Base-by-base conservation (phyloP, 2,113 vertebrate species). In the Rhinolophus sinicus region DNA sequence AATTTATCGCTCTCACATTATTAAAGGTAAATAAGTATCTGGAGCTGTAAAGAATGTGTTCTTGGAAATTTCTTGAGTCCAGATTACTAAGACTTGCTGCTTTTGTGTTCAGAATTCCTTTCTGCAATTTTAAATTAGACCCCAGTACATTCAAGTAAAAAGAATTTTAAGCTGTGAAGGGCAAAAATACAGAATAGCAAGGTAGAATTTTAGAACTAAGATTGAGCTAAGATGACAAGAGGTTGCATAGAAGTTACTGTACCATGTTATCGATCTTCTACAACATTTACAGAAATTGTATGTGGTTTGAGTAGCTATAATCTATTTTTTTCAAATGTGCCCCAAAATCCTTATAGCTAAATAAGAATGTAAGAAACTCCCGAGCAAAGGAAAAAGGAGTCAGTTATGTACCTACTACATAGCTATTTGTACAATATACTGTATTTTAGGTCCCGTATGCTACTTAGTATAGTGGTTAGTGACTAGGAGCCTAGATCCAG, bases 71-170 rank as follows among this genome's bases (percentile, higher is more conserved):
- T 50, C 50, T 52, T 76, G 87, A 80, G 35, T 44, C 22, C 33
- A 52, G 38, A 88, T 44, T 58, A 78, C 4, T 44, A 82, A 81
- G 16, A 92, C 2, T 50, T 93, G 12, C 14, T 5, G 1, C 4
- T 44, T 75, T 38, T 22, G 35, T 60, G 8, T 77, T 40, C 16
- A 67, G 26, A 58, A 92, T 64, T 76, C 11, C 30, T 92, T 65
- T 69, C 52, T 86, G 54, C 62, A 86, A 78, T 33, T 64, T 93
- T 58, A 96, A 86, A 96, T 85, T 52, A 93, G 44, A 94, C 10
- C 4, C 6, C 95, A 75, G 47, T 64, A 83, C 0, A 50, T 2
- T 56, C 1, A 35, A 13, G 12, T 88, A 84, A 75, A 83, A 77
- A 6, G 40, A 33, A 38, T n/a, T 22, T 44, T 56, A 64, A 75